phyloP scores from a whole-genome alignment of 2,113 vertebrate genomes.

The Leptobrachium ailaonicum region DNA sequence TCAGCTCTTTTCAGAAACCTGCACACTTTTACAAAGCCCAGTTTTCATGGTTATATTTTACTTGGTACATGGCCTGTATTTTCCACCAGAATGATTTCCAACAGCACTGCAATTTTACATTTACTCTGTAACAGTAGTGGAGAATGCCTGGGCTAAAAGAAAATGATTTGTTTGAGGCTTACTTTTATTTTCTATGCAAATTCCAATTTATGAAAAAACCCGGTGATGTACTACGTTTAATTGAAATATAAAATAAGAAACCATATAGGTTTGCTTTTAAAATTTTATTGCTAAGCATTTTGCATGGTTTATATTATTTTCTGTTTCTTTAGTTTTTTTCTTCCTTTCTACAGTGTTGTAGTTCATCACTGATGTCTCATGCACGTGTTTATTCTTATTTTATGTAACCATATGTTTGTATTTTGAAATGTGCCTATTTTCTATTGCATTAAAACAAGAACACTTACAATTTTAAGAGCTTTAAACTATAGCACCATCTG shows the following conservation, averaged over 20 bases:
- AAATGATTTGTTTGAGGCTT: background rate
- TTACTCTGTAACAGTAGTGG: conserved; percentile 2
- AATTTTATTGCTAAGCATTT: too few relatives aligned
- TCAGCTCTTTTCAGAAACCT: background rate
- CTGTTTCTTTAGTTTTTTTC: too few relatives aligned
- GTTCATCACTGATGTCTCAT: too few relatives aligned
- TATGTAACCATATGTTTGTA: too few relatives aligned
- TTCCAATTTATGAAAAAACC: background rate
- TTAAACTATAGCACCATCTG: too few relatives aligned
- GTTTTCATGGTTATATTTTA: conserved; percentile 1
- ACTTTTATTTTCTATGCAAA: background rate
- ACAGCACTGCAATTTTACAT: conserved; percentile 1
- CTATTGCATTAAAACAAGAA: too few relatives aligned
- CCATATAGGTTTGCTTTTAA: too few relatives aligned
- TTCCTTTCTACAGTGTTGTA: too few relatives aligned
- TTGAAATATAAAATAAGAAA: background rate
- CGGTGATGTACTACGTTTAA: background rate
- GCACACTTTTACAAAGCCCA: background rate
- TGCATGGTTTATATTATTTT: too few relatives aligned
- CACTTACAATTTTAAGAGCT: too few relatives aligned
- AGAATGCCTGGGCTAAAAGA: background rate
- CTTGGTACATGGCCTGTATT: background rate
- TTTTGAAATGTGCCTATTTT: too few relatives aligned
- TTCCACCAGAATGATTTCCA: conserved; percentile 11
- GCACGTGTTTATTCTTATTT: too few relatives aligned